Conservation (phyloP, 2,113 vertebrate species). For the Emydocephalus ijimae region DNA sequence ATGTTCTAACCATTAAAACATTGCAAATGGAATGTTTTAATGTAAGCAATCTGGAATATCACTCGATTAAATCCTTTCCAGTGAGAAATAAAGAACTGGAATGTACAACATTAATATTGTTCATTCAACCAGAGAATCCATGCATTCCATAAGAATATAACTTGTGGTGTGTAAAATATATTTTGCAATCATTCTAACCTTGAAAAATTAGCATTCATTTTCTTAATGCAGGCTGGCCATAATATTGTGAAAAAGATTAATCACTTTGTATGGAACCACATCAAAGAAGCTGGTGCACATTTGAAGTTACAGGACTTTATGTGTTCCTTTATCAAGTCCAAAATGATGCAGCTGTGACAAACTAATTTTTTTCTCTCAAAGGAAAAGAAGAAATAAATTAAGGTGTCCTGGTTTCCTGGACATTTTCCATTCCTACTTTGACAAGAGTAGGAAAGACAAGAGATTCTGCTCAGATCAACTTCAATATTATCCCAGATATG, state of each 20-base stretch:
- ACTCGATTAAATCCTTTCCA: slow-evolving; percentile 3
- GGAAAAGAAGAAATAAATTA: not conserved
- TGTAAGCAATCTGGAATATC: slow-evolving; percentile 6
- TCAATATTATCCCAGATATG: not conserved
- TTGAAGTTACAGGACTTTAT: not conserved
- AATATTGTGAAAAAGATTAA: slow-evolving; percentile 6
- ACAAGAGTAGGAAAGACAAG: not conserved
- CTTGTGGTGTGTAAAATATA: not conserved
- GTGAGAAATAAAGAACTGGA: not conserved
- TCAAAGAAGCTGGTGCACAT: not conserved
- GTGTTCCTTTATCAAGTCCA: not conserved
- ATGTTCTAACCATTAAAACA: not conserved
- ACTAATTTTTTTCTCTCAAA: not conserved
- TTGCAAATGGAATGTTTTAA: slow-evolving; percentile 8
- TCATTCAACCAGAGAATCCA: not conserved
- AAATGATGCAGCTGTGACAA: slow-evolving; percentile 1
- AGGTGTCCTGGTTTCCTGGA: not conserved
- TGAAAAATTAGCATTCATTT: slow-evolving; percentile 1
- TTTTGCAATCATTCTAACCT: not conserved
- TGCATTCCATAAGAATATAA: not conserved
- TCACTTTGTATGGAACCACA: not conserved
- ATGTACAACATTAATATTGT: not conserved
- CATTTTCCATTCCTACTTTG: not conserved
- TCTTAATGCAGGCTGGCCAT: not conserved
- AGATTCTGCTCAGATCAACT: not conserved